A percentile compares a stretch with the other conserved stretches of the same genome.
Conservation (phyloP, 2,113 vertebrate genomes). For the Semnornis frantzii region DNA sequence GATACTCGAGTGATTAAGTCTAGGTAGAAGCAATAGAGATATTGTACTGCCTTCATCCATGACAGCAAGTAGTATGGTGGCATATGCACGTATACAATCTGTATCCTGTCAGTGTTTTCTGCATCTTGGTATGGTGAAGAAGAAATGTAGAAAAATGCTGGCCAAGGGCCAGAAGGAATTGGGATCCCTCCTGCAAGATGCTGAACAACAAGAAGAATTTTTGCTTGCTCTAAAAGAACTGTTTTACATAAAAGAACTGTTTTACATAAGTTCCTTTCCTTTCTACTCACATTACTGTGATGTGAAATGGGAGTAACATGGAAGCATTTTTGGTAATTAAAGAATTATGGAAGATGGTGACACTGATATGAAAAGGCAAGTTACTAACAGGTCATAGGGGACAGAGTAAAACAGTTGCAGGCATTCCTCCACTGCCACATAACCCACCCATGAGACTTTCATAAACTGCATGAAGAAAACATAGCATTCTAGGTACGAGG, state of each 20-base stretch:
- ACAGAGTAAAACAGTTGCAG: neutral
- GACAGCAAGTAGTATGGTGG: neutral
- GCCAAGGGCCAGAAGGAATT: neutral
- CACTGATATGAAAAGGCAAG: neutral
- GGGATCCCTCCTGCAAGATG: neutral
- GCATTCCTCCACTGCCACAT: neutral
- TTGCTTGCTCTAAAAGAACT: neutral
- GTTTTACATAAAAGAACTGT: neutral
- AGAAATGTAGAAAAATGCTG: neutral
- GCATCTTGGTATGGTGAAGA: neutral
- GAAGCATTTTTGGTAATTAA: neutral
- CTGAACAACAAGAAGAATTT: neutral
- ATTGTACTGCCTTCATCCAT: neutral
- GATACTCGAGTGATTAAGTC: constrained; percentile 39
- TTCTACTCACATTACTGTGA: neutral
- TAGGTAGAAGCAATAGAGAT: neutral
- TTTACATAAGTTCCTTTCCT: neutral
- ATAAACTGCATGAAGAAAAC: neutral
- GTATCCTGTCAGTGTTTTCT: neutral
- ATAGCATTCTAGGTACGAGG: neutral
- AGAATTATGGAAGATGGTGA: neutral
- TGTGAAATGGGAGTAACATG: neutral
- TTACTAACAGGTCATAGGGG: neutral
- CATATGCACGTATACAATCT: neutral
- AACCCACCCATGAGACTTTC: neutral